Evolutionary conservation across 2,113 vertebrate genomes (phyloP).

Genomic region (Helogale parvula): DNA sequence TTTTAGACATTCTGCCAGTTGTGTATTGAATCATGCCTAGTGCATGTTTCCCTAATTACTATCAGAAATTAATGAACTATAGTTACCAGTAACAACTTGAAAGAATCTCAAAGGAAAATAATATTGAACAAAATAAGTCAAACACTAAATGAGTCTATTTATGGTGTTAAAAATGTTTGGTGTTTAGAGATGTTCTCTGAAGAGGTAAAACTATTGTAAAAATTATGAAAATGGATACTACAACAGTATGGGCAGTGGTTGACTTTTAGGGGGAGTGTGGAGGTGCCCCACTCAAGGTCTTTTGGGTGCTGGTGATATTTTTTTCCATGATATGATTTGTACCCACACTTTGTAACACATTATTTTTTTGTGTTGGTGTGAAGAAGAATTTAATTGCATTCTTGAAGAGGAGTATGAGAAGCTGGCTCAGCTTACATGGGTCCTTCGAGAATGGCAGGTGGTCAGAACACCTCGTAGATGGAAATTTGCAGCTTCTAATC

Average conservation of each 20-base stretch:
- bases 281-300: rapidly evolving
- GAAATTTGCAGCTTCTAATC: not conserved
- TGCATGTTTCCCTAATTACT: not conserved
- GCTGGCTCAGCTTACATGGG: not conserved
- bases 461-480: not conserved
- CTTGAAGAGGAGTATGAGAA: not conserved
- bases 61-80: not conserved
- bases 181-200: not conserved
- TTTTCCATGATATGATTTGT: not conserved
- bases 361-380: not conserved
- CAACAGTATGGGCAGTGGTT: rapidly evolving
- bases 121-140: not conserved
- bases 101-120: not conserved
- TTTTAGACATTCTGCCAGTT: not conserved
- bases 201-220: not conserved
- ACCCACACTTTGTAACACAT: not conserved
- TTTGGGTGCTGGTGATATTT: not conserved
- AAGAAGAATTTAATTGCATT: not conserved
- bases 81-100: not conserved
- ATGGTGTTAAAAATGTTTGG: not conserved
- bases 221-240: not conserved
- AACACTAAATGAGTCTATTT: not conserved
- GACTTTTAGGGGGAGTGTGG: not conserved
- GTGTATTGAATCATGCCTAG: not conserved
- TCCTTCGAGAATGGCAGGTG: not conserved